Base-by-base conservation (phyloP, 2,113 vertebrate species). In the Dasypus novemcinctus region DNA sequence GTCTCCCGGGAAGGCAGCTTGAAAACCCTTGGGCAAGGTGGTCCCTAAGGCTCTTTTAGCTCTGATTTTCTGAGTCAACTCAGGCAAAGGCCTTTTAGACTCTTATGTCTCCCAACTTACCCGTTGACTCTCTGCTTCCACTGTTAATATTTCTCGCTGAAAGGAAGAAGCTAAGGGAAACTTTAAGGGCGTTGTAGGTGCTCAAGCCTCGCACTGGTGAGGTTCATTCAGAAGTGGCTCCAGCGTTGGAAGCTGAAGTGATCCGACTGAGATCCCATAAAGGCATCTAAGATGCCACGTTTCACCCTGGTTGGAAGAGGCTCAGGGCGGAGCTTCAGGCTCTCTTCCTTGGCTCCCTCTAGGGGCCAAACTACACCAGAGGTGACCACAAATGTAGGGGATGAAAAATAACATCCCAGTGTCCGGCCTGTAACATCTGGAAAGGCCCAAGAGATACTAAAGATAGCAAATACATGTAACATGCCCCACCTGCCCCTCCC, bases 231-330 rank as follows among this genome's bases (percentile, higher is more conserved):
- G 74, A 41, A 18, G 85, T 20, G 63, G 64, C 0, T 0, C 75
- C 54, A 8, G 95, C 49, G 74, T 82, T 41, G 94, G 93, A 61
- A 84, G 89, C 10, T 36, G 61, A 96, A 94, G 72, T 87, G 89
- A n/a, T 61, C 57, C n/a, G 15, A n/a, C 90, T 75, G 92, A 82
- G 54, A 81, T 97, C 97, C 86, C 94, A 68, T 94, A 97, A 68
- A 97, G 59, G 66, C 87, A 86, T 93, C 90, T 0, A 82, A 81
- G 96, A 49, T 97, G 98, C 98, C 98, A 98, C 97, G 97, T 98
- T 95, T 95, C 93, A 93, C 71, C 2, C 61, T 21, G 41, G 79
- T 80, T 57, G 49, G 69, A 49, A 43, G 71, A 83, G 20, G 78
- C 66, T 25, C 20, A 2, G 98, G 97, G 97, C 94, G 97, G 97